A percentile compares a stretch with the other conserved stretches of the same genome.
Evolutionary conservation across 2,797 vertebrate genomes (phyloP).

Genomic region (Geotrypetes seraphini): DNA sequence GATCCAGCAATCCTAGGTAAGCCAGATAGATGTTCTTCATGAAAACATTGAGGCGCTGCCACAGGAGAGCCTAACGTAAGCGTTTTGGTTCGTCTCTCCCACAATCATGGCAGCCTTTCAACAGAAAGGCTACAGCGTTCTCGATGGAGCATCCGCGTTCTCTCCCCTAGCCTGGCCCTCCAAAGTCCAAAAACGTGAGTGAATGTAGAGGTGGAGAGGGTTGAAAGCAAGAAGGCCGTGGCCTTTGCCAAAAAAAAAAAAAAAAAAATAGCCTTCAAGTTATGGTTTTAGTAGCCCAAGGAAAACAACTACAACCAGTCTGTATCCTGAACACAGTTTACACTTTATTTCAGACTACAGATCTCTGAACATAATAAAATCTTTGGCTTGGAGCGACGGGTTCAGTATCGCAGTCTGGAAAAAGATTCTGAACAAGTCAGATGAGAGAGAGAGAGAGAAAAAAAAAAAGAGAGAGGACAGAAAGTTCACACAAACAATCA

Average conservation of each 20-base stretch:
- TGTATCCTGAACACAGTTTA: slow-evolving; percentile 59
- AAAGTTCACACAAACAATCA: slow-evolving; percentile 39
- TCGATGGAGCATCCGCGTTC: too few relatives aligned
- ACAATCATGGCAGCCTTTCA: too few relatives aligned
- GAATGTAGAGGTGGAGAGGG: background rate
- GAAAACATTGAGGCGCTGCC: too few relatives aligned
- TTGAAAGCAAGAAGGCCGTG: background rate
- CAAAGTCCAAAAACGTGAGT: background rate
- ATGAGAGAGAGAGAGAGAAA: slow-evolving; percentile 4
- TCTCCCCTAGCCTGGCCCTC: background rate
- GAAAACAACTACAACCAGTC: slow-evolving; percentile 30
- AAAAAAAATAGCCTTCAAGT: too few relatives aligned
- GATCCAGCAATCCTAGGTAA: too few relatives aligned
- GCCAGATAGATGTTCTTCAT: too few relatives aligned
- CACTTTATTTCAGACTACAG: slow-evolving; percentile 95
- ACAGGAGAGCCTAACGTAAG: too few relatives aligned
- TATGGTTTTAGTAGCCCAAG: too few relatives aligned
- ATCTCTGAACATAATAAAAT: slow-evolving; percentile 95
- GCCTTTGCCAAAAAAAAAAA: too few relatives aligned
- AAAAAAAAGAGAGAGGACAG: slow-evolving; percentile 11
- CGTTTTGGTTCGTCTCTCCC: too few relatives aligned
- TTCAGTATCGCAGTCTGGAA: slow-evolving; percentile 61
- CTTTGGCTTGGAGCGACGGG: slow-evolving; percentile 95
- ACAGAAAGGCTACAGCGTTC: too few relatives aligned
- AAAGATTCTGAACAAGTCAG: slow-evolving; percentile 30